Evolutionary conservation across 2,888 invertebrate genomes (phyloP).

Genomic region (Chloroclystis v-ata): DNA sequence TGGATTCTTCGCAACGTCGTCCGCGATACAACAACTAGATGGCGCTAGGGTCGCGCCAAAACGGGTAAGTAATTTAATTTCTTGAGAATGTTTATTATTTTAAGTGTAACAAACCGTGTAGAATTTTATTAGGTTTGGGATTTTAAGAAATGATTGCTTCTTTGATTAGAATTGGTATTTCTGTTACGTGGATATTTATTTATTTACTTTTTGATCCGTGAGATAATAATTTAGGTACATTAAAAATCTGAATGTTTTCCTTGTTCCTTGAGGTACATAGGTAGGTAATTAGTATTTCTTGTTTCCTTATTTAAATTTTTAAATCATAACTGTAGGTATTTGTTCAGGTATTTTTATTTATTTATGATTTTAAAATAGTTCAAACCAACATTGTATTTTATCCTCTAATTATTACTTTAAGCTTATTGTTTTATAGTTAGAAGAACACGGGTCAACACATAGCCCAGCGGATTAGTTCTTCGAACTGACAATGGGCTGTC

Average conservation of each 20-base stretch:
- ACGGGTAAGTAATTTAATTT: conserved; percentile 20
- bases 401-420: no score
- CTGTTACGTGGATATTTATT: conserved; percentile 14
- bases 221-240: neutral
- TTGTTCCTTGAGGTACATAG: neutral
- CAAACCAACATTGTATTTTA: no score
- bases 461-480: no score
- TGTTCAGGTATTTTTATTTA: no score
- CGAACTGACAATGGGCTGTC: no score
- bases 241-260: no score
- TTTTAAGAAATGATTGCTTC: conserved; percentile 42
- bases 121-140: conserved; percentile 49
- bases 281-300: no score
- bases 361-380: no score
- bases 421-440: no score
- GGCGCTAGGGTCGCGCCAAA: conserved; percentile 33
- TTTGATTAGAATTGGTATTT: conserved; percentile 52
- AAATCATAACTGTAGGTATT: no score
- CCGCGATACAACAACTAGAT: conserved; percentile 42
- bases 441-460: no score
- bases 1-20: conserved; percentile 43
- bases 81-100: conserved; percentile 18
- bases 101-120: conserved; percentile 51
- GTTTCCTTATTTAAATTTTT: no score
- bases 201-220: neutral